A percentile compares a stretch with the other conserved stretches of the same genome.
Conservation (phyloP, 35 echinoderm and acorn worm species). For the Anneissia japonica region DNA sequence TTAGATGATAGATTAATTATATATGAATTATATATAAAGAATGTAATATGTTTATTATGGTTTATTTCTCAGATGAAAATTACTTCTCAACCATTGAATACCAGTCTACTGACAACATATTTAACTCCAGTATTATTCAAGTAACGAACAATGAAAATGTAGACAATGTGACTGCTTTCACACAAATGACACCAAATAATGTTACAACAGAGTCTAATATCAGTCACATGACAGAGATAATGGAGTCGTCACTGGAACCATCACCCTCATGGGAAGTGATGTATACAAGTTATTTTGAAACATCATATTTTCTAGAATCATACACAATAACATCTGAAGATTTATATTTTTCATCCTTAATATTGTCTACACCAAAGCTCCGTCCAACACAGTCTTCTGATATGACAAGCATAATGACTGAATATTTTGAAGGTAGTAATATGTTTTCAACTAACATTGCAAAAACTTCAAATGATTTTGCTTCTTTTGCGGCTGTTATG, state of each 20-base stretch:
- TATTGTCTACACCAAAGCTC: not conserved
- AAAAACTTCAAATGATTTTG: not conserved
- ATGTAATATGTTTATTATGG: too few relatives aligned
- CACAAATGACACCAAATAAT: not conserved
- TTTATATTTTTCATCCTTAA: not conserved
- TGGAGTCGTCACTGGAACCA: not conserved
- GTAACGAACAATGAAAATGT: not conserved
- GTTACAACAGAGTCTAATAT: too few relatives aligned
- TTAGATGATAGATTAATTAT: too few relatives aligned
- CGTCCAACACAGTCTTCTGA: not conserved
- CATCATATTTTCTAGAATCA: not conserved
- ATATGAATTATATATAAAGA: too few relatives aligned
- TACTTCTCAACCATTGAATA: not conserved
- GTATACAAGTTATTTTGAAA: not conserved
- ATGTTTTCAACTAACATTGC: not conserved
- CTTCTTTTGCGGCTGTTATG: not conserved
- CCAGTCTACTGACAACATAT: not conserved
- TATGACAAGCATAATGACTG: not conserved
- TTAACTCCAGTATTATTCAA: not conserved
- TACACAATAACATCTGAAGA: not conserved
- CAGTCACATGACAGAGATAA: not conserved
- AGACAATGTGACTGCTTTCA: not conserved
- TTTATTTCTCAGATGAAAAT: not conserved
- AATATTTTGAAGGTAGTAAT: too few relatives aligned
- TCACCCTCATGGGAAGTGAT: not conserved